Percentiles rank a stretch among this genome's conserved stretches.
phyloP scores from a whole-genome alignment of 53 echinoderm and acorn worm species.

The Stichopus horrens region DNA sequence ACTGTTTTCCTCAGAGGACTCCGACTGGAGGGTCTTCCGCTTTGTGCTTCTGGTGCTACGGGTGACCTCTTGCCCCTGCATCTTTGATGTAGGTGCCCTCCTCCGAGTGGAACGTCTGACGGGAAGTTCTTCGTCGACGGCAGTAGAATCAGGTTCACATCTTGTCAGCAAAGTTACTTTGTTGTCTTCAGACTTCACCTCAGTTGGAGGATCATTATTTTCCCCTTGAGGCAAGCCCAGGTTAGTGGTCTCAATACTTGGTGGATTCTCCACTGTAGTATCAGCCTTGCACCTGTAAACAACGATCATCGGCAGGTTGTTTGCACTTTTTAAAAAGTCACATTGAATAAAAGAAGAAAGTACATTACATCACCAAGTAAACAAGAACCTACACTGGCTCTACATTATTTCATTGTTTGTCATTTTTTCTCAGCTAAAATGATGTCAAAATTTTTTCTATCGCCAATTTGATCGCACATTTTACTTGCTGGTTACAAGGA shows the following conservation, averaged over 20 bases:
- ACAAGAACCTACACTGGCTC: no score
- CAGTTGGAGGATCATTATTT: background rate
- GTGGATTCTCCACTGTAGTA: background rate
- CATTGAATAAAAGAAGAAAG: background rate
- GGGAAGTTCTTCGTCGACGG: background rate
- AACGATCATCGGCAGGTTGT: no score
- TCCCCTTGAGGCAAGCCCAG: background rate
- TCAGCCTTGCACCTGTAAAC: background rate
- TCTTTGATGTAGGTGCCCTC: background rate
- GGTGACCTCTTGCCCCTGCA: background rate
- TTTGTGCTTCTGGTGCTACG: background rate
- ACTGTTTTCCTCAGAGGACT: background rate
- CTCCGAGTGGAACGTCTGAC: slow-evolving; percentile 20
- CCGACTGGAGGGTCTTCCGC: background rate
- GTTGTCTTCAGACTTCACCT: background rate
- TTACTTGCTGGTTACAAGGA: no score
- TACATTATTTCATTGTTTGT: no score
- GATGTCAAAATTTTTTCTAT: no score
- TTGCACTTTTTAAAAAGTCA: no score
- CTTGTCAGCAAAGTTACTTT: background rate
- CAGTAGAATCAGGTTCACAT: background rate
- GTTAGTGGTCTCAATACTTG: background rate
- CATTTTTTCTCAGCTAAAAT: no score
- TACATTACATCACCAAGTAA: background rate
- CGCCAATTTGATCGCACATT: no score